phyloP scores from a whole-genome alignment of 2,797 vertebrate genomes.

The Neosilurus mollespiculum region DNA sequence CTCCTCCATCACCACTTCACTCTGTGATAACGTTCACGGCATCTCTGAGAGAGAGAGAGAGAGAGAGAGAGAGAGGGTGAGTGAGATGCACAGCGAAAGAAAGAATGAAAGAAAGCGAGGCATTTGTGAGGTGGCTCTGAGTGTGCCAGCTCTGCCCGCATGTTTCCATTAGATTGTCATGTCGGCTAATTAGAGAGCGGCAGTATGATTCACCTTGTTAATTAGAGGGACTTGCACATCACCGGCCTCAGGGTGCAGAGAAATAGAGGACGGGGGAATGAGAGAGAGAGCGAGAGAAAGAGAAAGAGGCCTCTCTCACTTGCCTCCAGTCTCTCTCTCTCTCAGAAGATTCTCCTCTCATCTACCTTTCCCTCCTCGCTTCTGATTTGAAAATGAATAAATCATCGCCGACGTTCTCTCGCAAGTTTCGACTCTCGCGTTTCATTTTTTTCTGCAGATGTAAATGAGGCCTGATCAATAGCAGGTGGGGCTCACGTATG shows the following conservation, averaged over 20 bases:
- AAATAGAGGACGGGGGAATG: slow-evolving; percentile 56
- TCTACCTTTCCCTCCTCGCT: slow-evolving; percentile 83
- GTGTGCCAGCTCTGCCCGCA: slow-evolving; percentile 82
- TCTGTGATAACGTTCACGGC: neutral
- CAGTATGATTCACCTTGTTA: slow-evolving; percentile 99
- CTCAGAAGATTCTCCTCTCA: slow-evolving; percentile 98
- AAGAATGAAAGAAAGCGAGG: slow-evolving; percentile 56
- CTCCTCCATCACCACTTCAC: neutral
- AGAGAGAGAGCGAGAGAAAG: slow-evolving; percentile 70
- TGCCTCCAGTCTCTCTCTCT: slow-evolving; percentile 84
- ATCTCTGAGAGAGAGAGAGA: slow-evolving; percentile 17
- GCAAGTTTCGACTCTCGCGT: slow-evolving; percentile 77
- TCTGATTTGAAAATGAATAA: slow-evolving; percentile 99
- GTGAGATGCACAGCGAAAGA: neutral
- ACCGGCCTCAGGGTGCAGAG: slow-evolving; percentile 81
- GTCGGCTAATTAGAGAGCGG: slow-evolving; percentile 99
- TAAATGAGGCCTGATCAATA: slow-evolving; percentile 98
- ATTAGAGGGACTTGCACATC: slow-evolving; percentile 99
- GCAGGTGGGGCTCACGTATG: slow-evolving; percentile 83
- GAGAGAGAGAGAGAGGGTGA: neutral
- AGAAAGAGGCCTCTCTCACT: slow-evolving; percentile 86
- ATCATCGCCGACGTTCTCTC: slow-evolving; percentile 95
- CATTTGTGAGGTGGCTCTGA: slow-evolving; percentile 82
- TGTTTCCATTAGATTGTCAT: slow-evolving; percentile 97
- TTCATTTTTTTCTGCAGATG: slow-evolving; percentile 76